Evolutionary conservation across 1,140 invertebrate genomes (phyloP).

Genomic region (Aradophagus sp.): DNA sequence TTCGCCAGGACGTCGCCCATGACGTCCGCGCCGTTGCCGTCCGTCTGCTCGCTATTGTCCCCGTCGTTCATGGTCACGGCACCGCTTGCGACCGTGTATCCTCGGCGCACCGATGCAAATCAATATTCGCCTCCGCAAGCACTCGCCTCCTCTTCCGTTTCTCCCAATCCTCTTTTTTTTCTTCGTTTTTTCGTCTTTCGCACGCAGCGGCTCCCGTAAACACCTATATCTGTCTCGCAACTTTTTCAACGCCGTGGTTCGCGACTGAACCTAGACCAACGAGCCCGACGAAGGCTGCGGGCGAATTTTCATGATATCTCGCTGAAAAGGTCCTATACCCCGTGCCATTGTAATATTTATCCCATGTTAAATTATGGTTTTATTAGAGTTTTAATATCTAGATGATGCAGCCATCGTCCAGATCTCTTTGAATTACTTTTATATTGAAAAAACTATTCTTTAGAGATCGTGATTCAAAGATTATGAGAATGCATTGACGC

Average conservation of each 20-base stretch:
- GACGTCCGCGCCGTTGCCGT: constrained; percentile 45
- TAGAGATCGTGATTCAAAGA: too few relatives aligned
- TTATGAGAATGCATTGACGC: too few relatives aligned
- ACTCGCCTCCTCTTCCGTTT: too few relatives aligned
- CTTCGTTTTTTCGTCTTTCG: constrained; percentile 40
- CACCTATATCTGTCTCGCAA: constrained; percentile 55
- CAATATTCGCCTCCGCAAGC: too few relatives aligned
- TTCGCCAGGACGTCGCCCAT: constrained; percentile 69
- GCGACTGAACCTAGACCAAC: constrained; percentile 13
- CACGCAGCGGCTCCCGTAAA: constrained; percentile 60
- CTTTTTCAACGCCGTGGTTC: constrained; percentile 15
- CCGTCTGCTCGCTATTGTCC: constrained; percentile 56
- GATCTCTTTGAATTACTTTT: too few relatives aligned
- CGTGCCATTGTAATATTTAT: too few relatives aligned
- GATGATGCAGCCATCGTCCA: too few relatives aligned
- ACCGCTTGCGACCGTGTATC: constrained; percentile 16
- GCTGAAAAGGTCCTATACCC: too few relatives aligned
- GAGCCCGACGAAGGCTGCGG: neutral
- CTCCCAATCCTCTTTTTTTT: constrained; percentile 13
- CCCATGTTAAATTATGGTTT: too few relatives aligned
- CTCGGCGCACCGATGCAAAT: constrained; percentile 27
- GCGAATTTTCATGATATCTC: constrained; percentile 4
- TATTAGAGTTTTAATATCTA: too few relatives aligned
- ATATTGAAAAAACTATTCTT: too few relatives aligned
- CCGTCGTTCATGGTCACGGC: constrained; percentile 52